Base-by-base conservation (phyloP, 2,888 invertebrate genomes). In the Microctonus hyperodae region DNA sequence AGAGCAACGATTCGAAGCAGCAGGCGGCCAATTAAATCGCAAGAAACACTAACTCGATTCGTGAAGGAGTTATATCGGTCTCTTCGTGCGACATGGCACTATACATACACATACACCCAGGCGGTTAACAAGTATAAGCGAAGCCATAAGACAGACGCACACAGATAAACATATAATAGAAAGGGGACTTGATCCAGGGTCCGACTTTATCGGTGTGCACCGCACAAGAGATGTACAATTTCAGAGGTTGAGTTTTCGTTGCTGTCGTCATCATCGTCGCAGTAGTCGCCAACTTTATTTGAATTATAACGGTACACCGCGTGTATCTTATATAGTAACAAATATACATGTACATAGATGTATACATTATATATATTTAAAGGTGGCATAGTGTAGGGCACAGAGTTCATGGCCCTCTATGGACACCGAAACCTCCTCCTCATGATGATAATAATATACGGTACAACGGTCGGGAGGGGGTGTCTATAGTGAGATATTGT, bases 31-130 rank as follows among this genome's bases (percentile, higher is more conserved):
- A 73, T 73, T 71, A 73, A 71, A 73, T 72, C 66, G 68, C 68
- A 70, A 68, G 70, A 69, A 72, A 72, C 71, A 70, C 66, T 71
- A 71, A 73, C 71, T 73, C 71, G 68, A 73, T 71, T 70, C 58
- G 56, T 59, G 64, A 68, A 70, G 71, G 69, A 73, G 70, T 73
- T 73, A 71, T 71, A 71, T 73, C 61, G 60, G 70, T 69, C 50
- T 50, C 35, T 59, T 22, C 20, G 31, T 25, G 48, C 44, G 44
- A 55, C 37, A 56, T 25, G 25, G n/a, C 33, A 31, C 5, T 16
- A 31, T 55, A 16, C 33, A n/a, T 55, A 44, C 16, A 44, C 44
- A 9, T 16, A 44, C n/a, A n/a, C n/a, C n/a, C n/a, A n/a, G n/a
- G n/a, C n/a, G n/a, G n/a, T n/a, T n/a, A n/a, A n/a, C n/a, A n/a